Percentiles rank a stretch among this genome's conserved stretches.
Conservation (phyloP, 1,140 invertebrate species). For the Pogonognathellus flavescens region DNA sequence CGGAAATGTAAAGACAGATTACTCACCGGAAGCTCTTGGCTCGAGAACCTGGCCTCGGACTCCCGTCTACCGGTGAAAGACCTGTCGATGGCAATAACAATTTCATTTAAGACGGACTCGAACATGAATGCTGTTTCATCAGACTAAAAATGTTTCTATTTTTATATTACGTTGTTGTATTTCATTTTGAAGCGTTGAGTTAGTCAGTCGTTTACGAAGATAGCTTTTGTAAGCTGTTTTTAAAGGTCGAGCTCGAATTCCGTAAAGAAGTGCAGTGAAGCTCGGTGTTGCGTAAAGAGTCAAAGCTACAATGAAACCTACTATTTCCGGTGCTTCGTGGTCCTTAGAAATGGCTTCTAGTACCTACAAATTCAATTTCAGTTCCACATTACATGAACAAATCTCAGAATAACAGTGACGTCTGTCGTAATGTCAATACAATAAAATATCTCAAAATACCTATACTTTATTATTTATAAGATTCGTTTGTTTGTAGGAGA, state of each 20-base stretch:
- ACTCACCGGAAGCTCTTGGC: constrained; percentile 67
- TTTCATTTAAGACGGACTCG: neutral
- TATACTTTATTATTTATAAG: too few species aligned
- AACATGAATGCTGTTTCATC: neutral
- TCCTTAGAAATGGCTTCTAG: constrained; percentile 55
- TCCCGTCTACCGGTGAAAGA: constrained; percentile 67
- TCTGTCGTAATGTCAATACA: too few species aligned
- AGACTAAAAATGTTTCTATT: neutral
- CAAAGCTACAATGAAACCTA: constrained; percentile 60
- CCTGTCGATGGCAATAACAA: neutral
- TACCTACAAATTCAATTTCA: constrained; percentile 42
- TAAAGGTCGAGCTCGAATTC: constrained; percentile 66
- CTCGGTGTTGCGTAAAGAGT: constrained; percentile 63
- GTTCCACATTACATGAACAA: too few species aligned
- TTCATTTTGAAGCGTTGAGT: constrained; percentile 66
- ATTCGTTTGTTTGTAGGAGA: too few species aligned
- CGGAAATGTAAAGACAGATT: neutral
- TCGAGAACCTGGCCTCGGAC: constrained; percentile 64
- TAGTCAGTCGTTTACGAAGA: constrained; percentile 66
- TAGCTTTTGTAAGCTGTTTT: constrained; percentile 66
- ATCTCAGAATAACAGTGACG: too few species aligned
- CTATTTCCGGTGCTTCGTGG: constrained; percentile 56
- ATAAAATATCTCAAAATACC: too few species aligned
- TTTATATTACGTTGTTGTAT: constrained; percentile 63
- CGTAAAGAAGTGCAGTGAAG: constrained; percentile 64